phyloP scores from a whole-genome alignment of 2,113 vertebrate species.

The Anarhynchus alexandrinus region DNA sequence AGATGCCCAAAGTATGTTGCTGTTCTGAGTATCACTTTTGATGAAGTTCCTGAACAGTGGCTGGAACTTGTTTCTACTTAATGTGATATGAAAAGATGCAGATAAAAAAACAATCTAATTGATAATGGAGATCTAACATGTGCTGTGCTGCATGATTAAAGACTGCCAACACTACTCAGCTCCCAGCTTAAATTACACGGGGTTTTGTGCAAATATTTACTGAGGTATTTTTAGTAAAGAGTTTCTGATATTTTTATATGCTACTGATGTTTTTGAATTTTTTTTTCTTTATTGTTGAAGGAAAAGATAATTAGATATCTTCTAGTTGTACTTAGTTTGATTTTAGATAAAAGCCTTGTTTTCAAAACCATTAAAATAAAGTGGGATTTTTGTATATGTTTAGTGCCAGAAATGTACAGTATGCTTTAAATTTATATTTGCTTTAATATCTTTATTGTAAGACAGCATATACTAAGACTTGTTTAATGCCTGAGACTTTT shows the following conservation, averaged over 20 bases:
- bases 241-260: not conserved
- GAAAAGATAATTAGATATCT: not conserved
- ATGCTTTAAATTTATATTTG: not conserved
- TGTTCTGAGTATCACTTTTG: not conserved
- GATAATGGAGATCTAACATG: not conserved
- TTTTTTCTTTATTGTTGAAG: not conserved
- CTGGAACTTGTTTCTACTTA: not conserved
- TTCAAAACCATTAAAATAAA: constrained; percentile 3
- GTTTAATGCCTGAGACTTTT: not conserved
- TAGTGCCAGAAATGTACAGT: not conserved
- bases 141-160: not conserved
- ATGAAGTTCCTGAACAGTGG: not conserved
- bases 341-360: not conserved
- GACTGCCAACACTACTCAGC: not conserved
- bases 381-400: not conserved
- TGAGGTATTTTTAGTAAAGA: not conserved
- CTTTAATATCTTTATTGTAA: not conserved
- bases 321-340: not conserved
- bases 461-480: not conserved
- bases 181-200: not conserved
- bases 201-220: not conserved
- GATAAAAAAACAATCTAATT: not conserved
- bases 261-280: not conserved
- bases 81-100: not conserved
- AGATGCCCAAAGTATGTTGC: not conserved